These are phyloP conservation scores for Microlaimidae sp. DNA, from an alignment of 2,888 invertebrate species.

Conservation along the genomic window DNA sequence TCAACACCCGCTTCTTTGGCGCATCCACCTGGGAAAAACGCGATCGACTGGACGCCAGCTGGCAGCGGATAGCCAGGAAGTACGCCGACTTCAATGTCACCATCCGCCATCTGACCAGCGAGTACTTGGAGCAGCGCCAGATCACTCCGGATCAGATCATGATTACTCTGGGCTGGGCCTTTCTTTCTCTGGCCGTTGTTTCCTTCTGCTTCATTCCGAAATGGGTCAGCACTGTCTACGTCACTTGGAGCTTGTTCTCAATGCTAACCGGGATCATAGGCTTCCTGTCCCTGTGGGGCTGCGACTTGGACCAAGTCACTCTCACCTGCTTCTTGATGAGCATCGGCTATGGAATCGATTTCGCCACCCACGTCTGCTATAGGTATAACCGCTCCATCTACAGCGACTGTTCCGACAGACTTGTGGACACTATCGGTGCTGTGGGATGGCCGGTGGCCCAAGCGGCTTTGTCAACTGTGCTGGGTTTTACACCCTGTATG, in stretches of 20 bases:
- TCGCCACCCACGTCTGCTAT: constrained; percentile 32
- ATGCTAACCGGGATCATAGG: constrained; percentile 28
- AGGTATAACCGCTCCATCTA: constrained; percentile 28
- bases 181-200: neutral
- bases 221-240: neutral
- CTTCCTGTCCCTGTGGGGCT: constrained; percentile 28
- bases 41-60: neutral
- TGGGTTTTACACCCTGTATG: constrained; percentile 23
- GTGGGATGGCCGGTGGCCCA: constrained; percentile 33
- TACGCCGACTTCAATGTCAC: neutral
- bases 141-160: neutral
- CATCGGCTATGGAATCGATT: constrained; percentile 32
- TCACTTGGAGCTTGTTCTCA: neutral
- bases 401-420: constrained; percentile 23
- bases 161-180: neutral
- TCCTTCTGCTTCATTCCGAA: neutral
- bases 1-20: neutral
- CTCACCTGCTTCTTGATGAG: constrained; percentile 34
- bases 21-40: neutral
- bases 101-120: neutral
- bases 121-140: neutral
- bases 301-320: constrained; percentile 31
- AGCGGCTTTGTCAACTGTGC: constrained; percentile 28
- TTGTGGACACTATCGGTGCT: constrained; percentile 27
- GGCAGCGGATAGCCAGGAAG: neutral